A percentile compares a stretch with the other conserved stretches of the same genome.
phyloP scores from a whole-genome alignment of 2,113 vertebrate species.

The Pelecanus crispus region DNA sequence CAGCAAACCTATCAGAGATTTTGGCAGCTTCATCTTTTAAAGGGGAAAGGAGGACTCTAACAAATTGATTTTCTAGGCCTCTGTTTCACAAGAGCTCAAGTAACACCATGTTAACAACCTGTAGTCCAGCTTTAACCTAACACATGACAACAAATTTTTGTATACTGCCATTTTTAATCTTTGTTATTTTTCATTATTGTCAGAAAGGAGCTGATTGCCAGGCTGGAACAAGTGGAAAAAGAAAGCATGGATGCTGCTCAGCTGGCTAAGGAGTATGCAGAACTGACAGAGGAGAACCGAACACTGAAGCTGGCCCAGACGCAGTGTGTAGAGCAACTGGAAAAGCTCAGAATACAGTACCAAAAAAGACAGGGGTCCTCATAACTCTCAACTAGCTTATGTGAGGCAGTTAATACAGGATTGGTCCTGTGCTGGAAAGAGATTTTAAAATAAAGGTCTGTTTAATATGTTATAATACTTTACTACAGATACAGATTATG shows the following conservation, averaged over 20 bases:
- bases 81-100: not conserved
- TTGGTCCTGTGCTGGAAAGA: conserved; percentile 21
- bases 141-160: not conserved
- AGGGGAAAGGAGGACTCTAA: not conserved
- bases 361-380: conserved; percentile 88
- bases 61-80: not conserved
- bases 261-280: conserved; percentile 87
- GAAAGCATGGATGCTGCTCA: conserved; percentile 84
- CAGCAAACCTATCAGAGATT: not conserved
- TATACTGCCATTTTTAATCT: not conserved
- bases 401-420: not conserved
- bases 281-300: conserved; percentile 90
- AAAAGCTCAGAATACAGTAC: conserved; percentile 85
- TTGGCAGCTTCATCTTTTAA: not conserved
- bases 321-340: conserved; percentile 87
- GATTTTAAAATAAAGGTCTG: conserved; percentile 45
- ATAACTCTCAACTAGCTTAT: conserved; percentile 68
- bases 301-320: conserved; percentile 85
- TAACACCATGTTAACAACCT: not conserved
- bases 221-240: conserved; percentile 89
- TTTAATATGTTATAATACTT: conserved; percentile 51
- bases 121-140: not conserved
- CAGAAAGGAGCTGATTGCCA: conserved; percentile 90
- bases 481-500: conserved; percentile 50
- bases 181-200: not conserved